Base-by-base conservation (phyloP, 2,113 vertebrate species). In the Limanda limanda region DNA sequence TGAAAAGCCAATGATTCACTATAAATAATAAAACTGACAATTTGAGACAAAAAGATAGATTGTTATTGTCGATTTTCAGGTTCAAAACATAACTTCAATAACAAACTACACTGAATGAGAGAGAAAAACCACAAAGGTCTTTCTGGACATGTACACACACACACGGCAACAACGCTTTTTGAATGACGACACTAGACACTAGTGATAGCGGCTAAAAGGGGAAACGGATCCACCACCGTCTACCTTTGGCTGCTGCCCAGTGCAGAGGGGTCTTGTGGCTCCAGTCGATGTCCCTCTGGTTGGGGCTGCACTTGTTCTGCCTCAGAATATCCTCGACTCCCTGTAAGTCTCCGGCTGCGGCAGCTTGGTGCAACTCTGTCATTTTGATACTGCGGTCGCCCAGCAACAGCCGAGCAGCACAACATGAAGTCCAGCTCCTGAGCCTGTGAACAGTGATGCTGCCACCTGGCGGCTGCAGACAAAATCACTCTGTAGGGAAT, bases 171-270 rank as follows among this genome's bases (percentile, higher is more conserved):
- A 23, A 55, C 10, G 15, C 12, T 47, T 17, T 47, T 55, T 20
- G 48, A 51, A 54, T 17, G 21, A 40, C 21, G 25, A 15, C 20
- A 73, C 40, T 59, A n/a, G 9, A 80, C 45, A 2, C 21, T 57
- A 10, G 0, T 18, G 57, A 21, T 4, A 24, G 21, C 54, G 14
- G 54, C 11, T 56, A 10, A 56, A 54, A 18, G 6, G n/a, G 9
- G 52, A 8, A 3, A 12, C 54, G 52, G 52, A 54, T 12, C 21
- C 21, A 56, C 21, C 9, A 6, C n/a, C 20, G 5, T 0, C 2
- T 51, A 97, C 97, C 97, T 94, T 85, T 95, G 5, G 94, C 94
- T 25, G 96, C 96, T 5, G 97, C 97, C 97, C 97, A 98, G 90
- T 98, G 97, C 17, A 98, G 93, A 0, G 97, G 95, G 0, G 97